Evolutionary conservation across 2,113 vertebrate genomes (phyloP), one percentile per base, ranked within the genome.

Genomic region (Psittacus erithacus): DNA sequence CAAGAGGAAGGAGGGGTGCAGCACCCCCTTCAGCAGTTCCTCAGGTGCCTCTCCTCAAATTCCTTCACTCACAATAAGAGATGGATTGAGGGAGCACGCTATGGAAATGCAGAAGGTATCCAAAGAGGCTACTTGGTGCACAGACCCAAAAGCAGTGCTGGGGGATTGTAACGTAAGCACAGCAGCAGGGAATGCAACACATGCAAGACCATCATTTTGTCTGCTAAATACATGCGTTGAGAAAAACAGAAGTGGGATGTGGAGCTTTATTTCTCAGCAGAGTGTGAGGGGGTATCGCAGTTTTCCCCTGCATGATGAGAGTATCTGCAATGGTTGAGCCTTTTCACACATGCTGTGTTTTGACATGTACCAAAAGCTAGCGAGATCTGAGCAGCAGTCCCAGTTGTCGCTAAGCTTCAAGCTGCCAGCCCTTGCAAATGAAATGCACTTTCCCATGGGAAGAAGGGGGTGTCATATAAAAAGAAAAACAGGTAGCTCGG

Each of bases 11-110:
- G n/a, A 12, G 5, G 5, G 8, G 3, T 53, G 55, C 88, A 92
- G 47, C 38, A 10, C 9, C 6, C 17, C 33, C 80, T 49, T n/a
- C 0, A 0, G 63, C 7, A 17, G 13, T 74, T 73, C 65, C 46
- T 73, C 0, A 0, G 29, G 41, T 47, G 18, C 19, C 6, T 49
- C 24, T 67, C 50, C 13, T 29, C 17, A 59, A 43, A 33, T 8
- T 47, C 27, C 38, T 49, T 6, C 28, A 24, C 53, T 76, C 59
- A n/a, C 28, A 62, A 17, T 17, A 31, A 39, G 24, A 80, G 44
- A 53, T 3, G 0, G 62, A 31, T 24, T 24, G 57, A 73, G 47
- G 28, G 53, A 88, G 16, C 0, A 0, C 0, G 0, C 70, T 63
- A 53, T 7, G 80, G 76, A 78, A 62, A 23, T 14, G 43, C 23